phyloP scores from a whole-genome alignment of 2,888 invertebrate species.

The Agrotis clavis region DNA sequence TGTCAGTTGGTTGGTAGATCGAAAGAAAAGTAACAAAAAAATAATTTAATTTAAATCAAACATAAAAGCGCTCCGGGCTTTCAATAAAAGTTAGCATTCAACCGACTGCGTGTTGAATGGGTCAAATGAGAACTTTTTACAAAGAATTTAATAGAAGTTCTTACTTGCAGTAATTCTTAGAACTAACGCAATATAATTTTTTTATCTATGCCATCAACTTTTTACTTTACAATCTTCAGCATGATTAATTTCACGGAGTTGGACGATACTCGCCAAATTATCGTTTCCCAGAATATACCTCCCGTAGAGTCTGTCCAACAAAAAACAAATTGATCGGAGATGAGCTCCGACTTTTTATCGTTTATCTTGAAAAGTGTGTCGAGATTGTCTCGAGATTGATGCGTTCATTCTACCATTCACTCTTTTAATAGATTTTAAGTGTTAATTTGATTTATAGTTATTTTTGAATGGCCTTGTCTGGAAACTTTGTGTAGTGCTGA shows the following conservation, averaged over 20 bases:
- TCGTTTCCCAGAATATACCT: conserved; percentile 61
- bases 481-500: background rate
- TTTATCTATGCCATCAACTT: background rate
- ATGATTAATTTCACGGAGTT: conserved; percentile 22
- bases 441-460: conserved; percentile 45
- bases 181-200: background rate
- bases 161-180: background rate
- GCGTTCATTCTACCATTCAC: conserved; percentile 53
- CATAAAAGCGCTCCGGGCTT: too few relatives aligned
- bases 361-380: conserved; percentile 73
- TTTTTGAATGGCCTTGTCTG: conserved; percentile 37
- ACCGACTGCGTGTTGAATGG: too few relatives aligned
- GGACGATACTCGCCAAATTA: conserved; percentile 31
- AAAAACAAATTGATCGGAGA: conserved; percentile 72
- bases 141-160: too few relatives aligned
- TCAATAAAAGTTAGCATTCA: too few relatives aligned
- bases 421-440: conserved; percentile 59
- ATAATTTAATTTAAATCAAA: too few relatives aligned
- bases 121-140: too few relatives aligned
- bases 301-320: conserved; percentile 60
- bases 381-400: conserved; percentile 72
- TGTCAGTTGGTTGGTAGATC: background rate
- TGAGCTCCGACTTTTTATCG: conserved; percentile 70
- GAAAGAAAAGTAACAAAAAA: too few relatives aligned
- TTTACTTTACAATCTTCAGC: background rate